phyloP scores from a whole-genome alignment of 2,888 invertebrate genomes.

The Erebia aethiops region DNA sequence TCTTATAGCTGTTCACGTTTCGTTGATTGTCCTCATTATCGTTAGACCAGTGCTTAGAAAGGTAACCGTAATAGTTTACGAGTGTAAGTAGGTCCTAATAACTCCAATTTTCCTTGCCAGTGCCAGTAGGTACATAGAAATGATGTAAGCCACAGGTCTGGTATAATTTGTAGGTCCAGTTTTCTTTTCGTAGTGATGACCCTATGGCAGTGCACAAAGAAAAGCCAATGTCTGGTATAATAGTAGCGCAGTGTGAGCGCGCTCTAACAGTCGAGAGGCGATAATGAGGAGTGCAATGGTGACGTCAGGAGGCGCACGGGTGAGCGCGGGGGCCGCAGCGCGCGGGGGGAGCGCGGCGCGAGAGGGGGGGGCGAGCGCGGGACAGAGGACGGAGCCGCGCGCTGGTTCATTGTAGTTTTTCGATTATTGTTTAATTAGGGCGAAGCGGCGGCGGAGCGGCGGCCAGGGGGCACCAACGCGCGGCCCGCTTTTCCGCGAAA shows the following conservation, averaged over 20 bases:
- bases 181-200: slow-evolving; percentile 11
- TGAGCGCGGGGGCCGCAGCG: slow-evolving; percentile 43
- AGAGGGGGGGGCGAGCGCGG: slow-evolving; percentile 56
- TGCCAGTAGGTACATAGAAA: too few relatives aligned
- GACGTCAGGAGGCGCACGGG: slow-evolving; percentile 62
- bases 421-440: slow-evolving; percentile 84
- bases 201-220: slow-evolving; percentile 30
- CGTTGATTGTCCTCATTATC: too few relatives aligned
- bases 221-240: slow-evolving; percentile 43
- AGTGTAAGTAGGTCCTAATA: too few relatives aligned
- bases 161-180: neutral
- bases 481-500: slow-evolving; percentile 59
- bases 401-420: slow-evolving; percentile 83
- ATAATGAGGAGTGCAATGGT: slow-evolving; percentile 80
- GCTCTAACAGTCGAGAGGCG: slow-evolving; percentile 72
- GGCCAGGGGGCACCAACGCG: slow-evolving; percentile 65
- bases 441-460: slow-evolving; percentile 82
- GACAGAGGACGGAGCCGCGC: slow-evolving; percentile 76
- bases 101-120: too few relatives aligned
- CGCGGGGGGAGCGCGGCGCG: slow-evolving; percentile 38
- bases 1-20: too few relatives aligned
- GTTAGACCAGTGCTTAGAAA: too few relatives aligned
- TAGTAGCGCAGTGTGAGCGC: slow-evolving; percentile 54
- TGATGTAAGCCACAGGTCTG: too few relatives aligned
- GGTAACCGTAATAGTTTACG: too few relatives aligned